phyloP scores from a whole-genome alignment of 2,797 vertebrate species.

The Sardinella longiceps region DNA sequence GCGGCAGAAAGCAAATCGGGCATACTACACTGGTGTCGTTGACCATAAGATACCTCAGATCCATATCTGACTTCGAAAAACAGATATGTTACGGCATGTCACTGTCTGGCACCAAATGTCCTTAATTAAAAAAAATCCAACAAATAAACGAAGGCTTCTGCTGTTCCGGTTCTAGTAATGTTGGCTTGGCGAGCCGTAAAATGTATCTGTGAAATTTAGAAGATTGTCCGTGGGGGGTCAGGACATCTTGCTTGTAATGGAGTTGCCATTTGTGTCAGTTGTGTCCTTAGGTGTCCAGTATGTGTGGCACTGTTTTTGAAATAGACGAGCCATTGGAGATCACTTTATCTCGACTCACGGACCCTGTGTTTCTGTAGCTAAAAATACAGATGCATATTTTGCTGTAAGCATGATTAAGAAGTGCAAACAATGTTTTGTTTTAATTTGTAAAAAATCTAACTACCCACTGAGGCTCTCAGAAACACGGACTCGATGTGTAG shows the following conservation, averaged over 20 bases:
- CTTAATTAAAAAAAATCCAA: constrained; percentile 50
- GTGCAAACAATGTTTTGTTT: not conserved
- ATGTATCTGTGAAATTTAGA: constrained; percentile 69
- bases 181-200: constrained; percentile 49
- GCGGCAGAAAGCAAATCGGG: constrained; percentile 66
- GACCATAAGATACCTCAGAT: constrained; percentile 76
- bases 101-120: constrained; percentile 46
- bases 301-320: not conserved
- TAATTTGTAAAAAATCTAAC: not conserved
- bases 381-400: not conserved
- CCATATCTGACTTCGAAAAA: constrained; percentile 68
- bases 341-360: not conserved
- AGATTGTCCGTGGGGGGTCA: constrained; percentile 51
- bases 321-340: not conserved
- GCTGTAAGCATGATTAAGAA: not conserved
- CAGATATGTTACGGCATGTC: constrained; percentile 55
- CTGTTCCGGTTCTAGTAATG: constrained; percentile 42
- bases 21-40: constrained; percentile 74
- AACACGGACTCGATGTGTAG: not conserved
- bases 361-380: not conserved
- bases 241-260: not conserved
- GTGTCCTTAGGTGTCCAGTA: not conserved
- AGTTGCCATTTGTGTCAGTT: not conserved
- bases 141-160: constrained; percentile 51
- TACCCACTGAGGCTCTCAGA: not conserved